A percentile compares a stretch with the other conserved stretches of the same genome.
These are phyloP conservation scores for Coracias cyanogaster DNA, from an alignment of 2,797 vertebrate genomes.

Conservation along the genomic window DNA sequence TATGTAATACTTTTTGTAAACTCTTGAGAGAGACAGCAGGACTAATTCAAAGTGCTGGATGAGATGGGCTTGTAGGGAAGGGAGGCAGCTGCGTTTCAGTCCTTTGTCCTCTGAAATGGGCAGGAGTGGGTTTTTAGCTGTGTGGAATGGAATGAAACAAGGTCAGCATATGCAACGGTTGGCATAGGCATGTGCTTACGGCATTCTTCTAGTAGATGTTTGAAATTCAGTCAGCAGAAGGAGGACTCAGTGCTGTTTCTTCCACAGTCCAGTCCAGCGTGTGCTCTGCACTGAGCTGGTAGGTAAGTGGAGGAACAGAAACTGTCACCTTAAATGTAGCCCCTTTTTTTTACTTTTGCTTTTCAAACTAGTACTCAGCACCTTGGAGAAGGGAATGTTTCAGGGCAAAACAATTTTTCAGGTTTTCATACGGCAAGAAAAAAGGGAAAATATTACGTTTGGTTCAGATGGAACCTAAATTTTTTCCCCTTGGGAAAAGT, in stretches of 20 bases:
- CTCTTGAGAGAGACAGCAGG: neutral
- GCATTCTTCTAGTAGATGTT: neutral
- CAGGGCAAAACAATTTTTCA: constrained; percentile 48
- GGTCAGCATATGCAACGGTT: neutral
- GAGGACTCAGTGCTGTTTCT: neutral
- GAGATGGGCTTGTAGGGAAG: neutral
- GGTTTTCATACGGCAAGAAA: constrained; percentile 55
- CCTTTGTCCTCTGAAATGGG: neutral
- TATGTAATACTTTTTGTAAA: neutral
- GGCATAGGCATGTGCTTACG: neutral
- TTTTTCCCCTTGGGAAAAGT: constrained; percentile 70
- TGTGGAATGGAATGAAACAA: neutral
- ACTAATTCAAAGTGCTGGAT: neutral
- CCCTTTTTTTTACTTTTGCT: neutral
- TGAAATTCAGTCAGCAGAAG: neutral
- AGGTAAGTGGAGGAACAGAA: neutral
- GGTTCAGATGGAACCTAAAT: constrained; percentile 50
- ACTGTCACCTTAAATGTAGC: neutral
- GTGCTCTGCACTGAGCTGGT: neutral
- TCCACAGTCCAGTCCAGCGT: neutral
- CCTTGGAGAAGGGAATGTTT: constrained; percentile 22
- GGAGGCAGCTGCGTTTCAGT: neutral
- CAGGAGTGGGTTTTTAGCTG: neutral
- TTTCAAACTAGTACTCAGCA: neutral
- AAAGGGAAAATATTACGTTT: constrained; percentile 61